Evolutionary conservation across 2,888 invertebrate genomes (phyloP).

Genomic region (Phyto melanocephala): DNA sequence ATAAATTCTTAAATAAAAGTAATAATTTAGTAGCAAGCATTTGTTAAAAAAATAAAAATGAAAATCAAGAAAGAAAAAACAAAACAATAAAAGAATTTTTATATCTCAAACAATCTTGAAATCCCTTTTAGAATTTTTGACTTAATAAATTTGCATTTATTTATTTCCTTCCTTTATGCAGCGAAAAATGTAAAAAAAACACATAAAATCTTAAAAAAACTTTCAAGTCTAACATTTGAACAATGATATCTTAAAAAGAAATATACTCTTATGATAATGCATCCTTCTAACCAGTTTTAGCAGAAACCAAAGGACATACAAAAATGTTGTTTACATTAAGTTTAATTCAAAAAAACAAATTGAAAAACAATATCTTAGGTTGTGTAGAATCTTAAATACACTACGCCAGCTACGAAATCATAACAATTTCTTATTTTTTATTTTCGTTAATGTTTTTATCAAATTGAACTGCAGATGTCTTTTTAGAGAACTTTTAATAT

Average conservation of each 20-base stretch:
- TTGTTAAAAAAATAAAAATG: background rate
- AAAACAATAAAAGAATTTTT: slow-evolving; percentile 40
- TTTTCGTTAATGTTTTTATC: too few relatives aligned
- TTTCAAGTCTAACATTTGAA: slow-evolving; percentile 54
- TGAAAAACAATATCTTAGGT: slow-evolving; percentile 8
- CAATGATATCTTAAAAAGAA: slow-evolving; percentile 39
- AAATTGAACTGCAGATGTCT: too few relatives aligned
- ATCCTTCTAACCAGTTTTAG: background rate
- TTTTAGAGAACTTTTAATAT: too few relatives aligned
- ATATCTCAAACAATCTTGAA: slow-evolving; percentile 47
- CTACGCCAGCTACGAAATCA: too few relatives aligned
- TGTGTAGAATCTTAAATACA: too few relatives aligned
- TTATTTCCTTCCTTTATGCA: slow-evolving; percentile 53
- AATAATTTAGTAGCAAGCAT: slow-evolving; percentile 22
- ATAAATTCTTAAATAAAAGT: slow-evolving; percentile 42
- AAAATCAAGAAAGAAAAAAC: background rate
- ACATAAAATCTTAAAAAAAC: slow-evolving; percentile 42
- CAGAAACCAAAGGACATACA: background rate
- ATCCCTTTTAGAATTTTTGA: slow-evolving; percentile 48
- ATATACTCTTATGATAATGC: background rate
- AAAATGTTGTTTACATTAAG: slow-evolving; percentile 24
- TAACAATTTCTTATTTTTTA: too few relatives aligned
- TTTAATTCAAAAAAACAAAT: slow-evolving; percentile 46
- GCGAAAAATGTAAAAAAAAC: background rate
- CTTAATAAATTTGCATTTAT: slow-evolving; percentile 59